Evolutionary conservation across 2,113 vertebrate species (phyloP).

Genomic region (Nymphicus hollandicus): DNA sequence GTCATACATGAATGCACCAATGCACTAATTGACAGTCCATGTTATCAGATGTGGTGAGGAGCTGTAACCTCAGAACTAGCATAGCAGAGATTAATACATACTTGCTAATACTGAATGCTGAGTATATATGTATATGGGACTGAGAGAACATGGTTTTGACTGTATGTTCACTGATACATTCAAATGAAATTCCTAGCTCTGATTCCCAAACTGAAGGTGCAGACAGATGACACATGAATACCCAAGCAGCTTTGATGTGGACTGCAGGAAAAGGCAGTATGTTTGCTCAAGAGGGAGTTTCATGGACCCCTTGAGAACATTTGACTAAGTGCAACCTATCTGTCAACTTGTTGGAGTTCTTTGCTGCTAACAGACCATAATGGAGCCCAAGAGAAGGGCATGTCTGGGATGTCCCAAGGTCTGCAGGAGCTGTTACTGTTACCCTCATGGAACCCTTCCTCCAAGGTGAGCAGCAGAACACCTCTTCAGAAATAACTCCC

Average conservation of each 20-base stretch:
- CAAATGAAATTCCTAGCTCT: background rate
- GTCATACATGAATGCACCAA: background rate
- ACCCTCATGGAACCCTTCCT: background rate
- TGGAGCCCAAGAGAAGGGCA: background rate
- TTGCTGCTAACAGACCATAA: background rate
- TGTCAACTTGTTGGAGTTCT: background rate
- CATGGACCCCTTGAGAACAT: background rate
- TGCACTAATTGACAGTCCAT: background rate
- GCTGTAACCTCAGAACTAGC: slow-evolving; percentile 18
- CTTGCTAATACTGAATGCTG: background rate
- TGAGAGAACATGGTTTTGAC: background rate
- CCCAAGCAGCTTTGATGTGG: background rate
- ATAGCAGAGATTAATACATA: background rate
- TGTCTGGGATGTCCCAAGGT: background rate
- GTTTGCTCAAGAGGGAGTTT: background rate
- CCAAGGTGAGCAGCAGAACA: background rate
- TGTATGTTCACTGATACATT: background rate
- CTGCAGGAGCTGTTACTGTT: background rate
- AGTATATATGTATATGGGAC: background rate
- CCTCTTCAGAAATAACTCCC: background rate
- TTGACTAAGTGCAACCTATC: background rate
- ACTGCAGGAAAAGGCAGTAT: background rate
- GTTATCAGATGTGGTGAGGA: background rate
- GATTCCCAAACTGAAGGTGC: background rate
- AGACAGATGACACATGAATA: background rate